A percentile compares a stretch with the other conserved stretches of the same genome.
Evolutionary conservation across 2,888 invertebrate species (phyloP).

Genomic region (Latrodectus elegans): DNA sequence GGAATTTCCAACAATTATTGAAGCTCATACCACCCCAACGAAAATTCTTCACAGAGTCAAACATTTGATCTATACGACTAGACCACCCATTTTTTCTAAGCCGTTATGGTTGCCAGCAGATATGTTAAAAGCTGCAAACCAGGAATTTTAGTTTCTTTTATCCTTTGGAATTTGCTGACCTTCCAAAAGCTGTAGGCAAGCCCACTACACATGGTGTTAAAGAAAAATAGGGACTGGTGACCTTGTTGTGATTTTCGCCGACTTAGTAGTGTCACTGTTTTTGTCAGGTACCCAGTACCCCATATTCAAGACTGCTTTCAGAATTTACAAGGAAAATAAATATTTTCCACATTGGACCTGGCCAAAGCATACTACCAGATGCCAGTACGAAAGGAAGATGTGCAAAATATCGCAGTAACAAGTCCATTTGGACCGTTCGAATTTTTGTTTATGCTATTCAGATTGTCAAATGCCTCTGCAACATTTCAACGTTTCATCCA

Average conservation of each 20-base stretch:
- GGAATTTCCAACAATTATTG: constrained; percentile 22
- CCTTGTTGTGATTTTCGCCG: constrained; percentile 75
- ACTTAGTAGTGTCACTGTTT: constrained; percentile 73
- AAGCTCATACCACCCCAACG: background rate
- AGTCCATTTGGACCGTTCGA: constrained; percentile 75
- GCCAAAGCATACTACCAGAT: constrained; percentile 28
- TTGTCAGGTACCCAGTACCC: constrained; percentile 75
- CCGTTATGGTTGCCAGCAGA: background rate
- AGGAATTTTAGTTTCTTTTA: constrained; percentile 32
- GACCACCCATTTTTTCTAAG: constrained; percentile 18
- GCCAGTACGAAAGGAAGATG: constrained; percentile 70
- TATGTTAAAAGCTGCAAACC: background rate
- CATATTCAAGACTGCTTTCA: constrained; percentile 74
- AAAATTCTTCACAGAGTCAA: background rate
- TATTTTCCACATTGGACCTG: constrained; percentile 14
- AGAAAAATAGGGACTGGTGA: constrained; percentile 67
- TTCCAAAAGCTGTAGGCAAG: constrained; percentile 6
- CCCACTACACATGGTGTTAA: constrained; percentile 35
- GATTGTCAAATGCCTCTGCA: constrained; percentile 75
- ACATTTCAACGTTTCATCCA: constrained; percentile 70
- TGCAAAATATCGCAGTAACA: constrained; percentile 74
- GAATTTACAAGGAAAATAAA: constrained; percentile 67
- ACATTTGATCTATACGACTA: constrained; percentile 13
- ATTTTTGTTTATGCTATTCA: constrained; percentile 74
- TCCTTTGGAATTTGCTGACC: background rate